phyloP scores from a whole-genome alignment of 2,888 invertebrate species.

The Argyresthia goedartella region DNA sequence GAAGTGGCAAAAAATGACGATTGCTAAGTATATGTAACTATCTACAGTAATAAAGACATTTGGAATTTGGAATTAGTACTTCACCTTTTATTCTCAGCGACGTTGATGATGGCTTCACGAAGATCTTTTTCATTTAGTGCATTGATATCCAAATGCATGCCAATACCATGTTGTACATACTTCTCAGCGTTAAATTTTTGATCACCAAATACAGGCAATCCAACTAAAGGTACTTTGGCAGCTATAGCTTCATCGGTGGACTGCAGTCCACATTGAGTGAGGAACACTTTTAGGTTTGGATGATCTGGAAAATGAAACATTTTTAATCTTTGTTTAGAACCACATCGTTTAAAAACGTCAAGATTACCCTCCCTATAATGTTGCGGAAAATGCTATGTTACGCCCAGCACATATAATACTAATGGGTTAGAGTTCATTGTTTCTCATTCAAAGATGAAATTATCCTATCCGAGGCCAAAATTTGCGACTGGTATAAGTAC shows the following conservation, averaged over 20 bases:
- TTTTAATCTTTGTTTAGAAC: neutral
- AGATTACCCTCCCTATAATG: no score
- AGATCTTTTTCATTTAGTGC: conserved; percentile 2
- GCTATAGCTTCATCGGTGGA: conserved; percentile 7
- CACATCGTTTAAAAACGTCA: neutral
- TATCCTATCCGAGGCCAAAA: no score
- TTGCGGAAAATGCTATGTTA: neutral
- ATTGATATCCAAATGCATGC: conserved; percentile 1
- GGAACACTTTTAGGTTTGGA: conserved; percentile 6
- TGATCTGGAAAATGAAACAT: neutral
- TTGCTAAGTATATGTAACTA: no score
- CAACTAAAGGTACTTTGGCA: conserved; percentile 1
- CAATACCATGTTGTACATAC: conserved; percentile 4
- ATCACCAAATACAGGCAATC: conserved; percentile 5
- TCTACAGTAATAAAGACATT: no score
- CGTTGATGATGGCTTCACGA: neutral
- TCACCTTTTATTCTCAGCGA: conserved; percentile 3
- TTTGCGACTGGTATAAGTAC: no score
- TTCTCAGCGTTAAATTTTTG: conserved; percentile 5
- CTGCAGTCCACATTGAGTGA: conserved; percentile 6
- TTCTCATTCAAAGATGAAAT: neutral
- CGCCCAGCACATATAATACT: neutral
- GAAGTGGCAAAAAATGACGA: no score
- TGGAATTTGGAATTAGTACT: neutral
- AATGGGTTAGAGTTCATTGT: neutral